Base-by-base conservation (phyloP, 2,113 vertebrate genomes). In the Zosterops borbonicus region DNA sequence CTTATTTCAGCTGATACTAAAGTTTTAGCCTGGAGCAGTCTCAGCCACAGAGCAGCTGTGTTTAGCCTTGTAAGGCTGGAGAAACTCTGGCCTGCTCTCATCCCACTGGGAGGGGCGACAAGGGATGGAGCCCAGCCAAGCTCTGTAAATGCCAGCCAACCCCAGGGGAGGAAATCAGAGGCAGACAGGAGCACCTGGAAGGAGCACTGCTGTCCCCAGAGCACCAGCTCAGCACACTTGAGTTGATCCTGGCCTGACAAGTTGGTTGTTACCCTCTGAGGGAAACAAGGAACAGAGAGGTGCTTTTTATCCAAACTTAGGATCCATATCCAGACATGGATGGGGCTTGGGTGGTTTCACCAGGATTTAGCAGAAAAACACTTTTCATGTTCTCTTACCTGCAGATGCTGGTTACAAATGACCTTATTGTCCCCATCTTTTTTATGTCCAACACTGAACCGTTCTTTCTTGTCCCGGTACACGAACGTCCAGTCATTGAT, bases 401-500 rank as follows among this genome's bases (percentile, higher is more conserved):
- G 96, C 39, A 85, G 4, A 4, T 95, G 49, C 76, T 87, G 96
- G 63, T 39, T 95, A 29, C 69, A 90, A 19, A 56, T 44, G 29
- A 68, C 27, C 4, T 81, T 35, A 28, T 49, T 90, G 28, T 95
- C 97, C 10, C 56, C 11, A 4, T 92, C 97, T 25, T 33, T 77
- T 55, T 73, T 50, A 11, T 82, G 55, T 39, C 87, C 91, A 4
- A 87, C 63, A 37, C 78, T 65, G 46, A 55, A n/a, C 6, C 17
- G 73, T 49, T 92, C 90, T 53, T 69, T 96, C 76, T 39, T 96
- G 27, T 97, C 97, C 79, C 25, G 91, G 71, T 62, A 85, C 28
- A 89, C 6, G 60, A 97, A 96, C 22, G 96, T 92, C 85, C 97
- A 95, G 83, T 97, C 98, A 18, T 98, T 98, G 41, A 91, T 44